These are phyloP conservation scores for Pipistrellus pipistrellus DNA, from an alignment of 2,797 vertebrate genomes.

Conservation along the genomic window DNA sequence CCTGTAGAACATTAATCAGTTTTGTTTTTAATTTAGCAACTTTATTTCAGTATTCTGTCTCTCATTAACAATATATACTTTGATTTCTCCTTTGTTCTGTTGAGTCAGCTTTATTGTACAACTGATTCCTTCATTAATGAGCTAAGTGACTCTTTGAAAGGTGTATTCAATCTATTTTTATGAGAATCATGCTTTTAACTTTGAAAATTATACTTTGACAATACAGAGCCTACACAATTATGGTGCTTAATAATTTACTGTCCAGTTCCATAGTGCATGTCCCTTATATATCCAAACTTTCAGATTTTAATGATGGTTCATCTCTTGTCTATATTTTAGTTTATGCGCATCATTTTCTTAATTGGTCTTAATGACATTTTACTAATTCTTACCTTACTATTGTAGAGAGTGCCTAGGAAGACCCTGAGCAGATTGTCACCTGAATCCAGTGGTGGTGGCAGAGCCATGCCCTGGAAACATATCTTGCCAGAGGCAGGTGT, in stretches of 20 bases:
- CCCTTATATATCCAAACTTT: not conserved
- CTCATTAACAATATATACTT: not conserved
- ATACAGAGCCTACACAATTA: not conserved
- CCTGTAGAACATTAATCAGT: not conserved
- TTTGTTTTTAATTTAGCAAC: conserved; percentile 29
- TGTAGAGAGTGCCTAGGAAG: too few relatives aligned
- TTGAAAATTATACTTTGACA: conserved; percentile 48
- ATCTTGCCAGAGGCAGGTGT: too few relatives aligned
- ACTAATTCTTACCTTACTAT: not conserved
- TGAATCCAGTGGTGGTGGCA: too few relatives aligned
- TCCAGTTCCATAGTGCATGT: not conserved
- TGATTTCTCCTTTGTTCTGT: conserved; percentile 32
- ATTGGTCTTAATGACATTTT: not conserved
- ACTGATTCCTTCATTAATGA: not conserved
- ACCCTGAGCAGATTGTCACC: too few relatives aligned
- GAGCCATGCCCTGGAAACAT: too few relatives aligned
- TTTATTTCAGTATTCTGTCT: conserved; percentile 14
- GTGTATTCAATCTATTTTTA: not conserved
- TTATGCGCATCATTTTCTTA: not conserved
- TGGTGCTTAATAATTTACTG: not conserved
- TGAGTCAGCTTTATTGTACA: not conserved
- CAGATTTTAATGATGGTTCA: not conserved
- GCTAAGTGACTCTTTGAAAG: conserved; percentile 19
- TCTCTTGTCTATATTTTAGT: not conserved
- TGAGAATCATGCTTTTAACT: conserved; percentile 22